Percentiles rank a stretch among this genome's conserved stretches.
Conservation (phyloP, 1,140 invertebrate species). For the Coptotermes formosanus region DNA sequence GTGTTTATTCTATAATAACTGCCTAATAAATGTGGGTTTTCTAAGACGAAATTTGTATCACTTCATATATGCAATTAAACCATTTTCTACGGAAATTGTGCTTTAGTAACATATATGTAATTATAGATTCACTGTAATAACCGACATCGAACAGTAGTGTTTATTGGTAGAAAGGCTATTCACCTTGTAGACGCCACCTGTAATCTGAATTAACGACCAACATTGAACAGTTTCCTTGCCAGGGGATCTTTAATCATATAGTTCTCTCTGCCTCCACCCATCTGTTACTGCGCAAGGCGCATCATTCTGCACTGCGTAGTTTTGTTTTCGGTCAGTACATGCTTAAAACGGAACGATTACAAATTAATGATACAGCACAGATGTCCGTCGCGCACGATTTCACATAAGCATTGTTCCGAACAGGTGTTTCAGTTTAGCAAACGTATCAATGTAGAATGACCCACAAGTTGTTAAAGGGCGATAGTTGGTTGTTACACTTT, state of each 20-base stretch:
- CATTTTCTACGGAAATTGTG: no score
- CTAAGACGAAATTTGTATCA: no score
- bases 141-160: no score
- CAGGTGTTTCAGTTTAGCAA: neutral
- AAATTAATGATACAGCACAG: neutral
- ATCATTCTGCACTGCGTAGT: neutral
- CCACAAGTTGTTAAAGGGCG: neutral
- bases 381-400: neutral
- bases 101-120: no score
- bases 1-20: no score
- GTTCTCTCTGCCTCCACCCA: neutral
- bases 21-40: no score
- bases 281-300: neutral
- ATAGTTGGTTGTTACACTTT: no score
- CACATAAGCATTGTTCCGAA: neutral
- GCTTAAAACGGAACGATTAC: neutral
- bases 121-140: no score
- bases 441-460: neutral
- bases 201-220: neutral
- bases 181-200: neutral
- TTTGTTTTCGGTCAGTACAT: neutral
- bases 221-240: neutral
- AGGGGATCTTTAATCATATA: neutral
- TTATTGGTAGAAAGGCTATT: neutral
- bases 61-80: no score